phyloP scores from a whole-genome alignment of 2,797 vertebrate genomes.

The Microcaecilia unicolor region DNA sequence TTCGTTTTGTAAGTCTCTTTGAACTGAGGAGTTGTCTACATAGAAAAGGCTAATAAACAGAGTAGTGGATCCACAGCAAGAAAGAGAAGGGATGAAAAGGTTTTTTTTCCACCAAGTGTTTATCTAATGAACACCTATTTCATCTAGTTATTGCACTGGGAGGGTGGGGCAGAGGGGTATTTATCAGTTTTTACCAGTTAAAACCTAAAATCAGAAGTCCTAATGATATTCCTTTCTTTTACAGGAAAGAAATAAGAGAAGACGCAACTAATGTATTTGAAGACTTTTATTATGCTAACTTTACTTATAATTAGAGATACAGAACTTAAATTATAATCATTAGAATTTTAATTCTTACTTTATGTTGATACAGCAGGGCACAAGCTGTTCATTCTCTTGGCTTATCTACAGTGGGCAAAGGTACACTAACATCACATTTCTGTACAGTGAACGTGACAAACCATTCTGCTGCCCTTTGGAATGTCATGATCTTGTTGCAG shows the following conservation, averaged over 20 bases:
- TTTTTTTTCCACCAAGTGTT: too few species aligned
- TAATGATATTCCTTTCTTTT: constrained; percentile 43
- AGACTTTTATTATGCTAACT: constrained; percentile 16
- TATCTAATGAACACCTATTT: too few species aligned
- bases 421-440: not conserved
- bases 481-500: constrained; percentile 13
- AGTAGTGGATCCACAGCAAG: too few species aligned
- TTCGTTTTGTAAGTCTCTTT: too few species aligned
- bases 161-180: too few species aligned
- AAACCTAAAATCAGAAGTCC: too few species aligned
- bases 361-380: constrained; percentile 6
- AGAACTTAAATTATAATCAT: constrained; percentile 5
- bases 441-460: not conserved
- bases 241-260: constrained; percentile 27
- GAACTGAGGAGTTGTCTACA: too few species aligned
- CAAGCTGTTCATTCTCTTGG: constrained; percentile 10
- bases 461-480: constrained; percentile 3
- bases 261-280: constrained; percentile 20
- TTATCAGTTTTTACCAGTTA: too few species aligned
- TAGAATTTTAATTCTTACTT: not conserved
- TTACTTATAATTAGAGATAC: constrained; percentile 1
- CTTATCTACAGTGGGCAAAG: constrained; percentile 2
- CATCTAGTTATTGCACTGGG: too few species aligned
- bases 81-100: too few species aligned
- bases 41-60: too few species aligned